Conservation (phyloP, 1,140 invertebrate genomes). For the Drosophila rhopaloa region DNA sequence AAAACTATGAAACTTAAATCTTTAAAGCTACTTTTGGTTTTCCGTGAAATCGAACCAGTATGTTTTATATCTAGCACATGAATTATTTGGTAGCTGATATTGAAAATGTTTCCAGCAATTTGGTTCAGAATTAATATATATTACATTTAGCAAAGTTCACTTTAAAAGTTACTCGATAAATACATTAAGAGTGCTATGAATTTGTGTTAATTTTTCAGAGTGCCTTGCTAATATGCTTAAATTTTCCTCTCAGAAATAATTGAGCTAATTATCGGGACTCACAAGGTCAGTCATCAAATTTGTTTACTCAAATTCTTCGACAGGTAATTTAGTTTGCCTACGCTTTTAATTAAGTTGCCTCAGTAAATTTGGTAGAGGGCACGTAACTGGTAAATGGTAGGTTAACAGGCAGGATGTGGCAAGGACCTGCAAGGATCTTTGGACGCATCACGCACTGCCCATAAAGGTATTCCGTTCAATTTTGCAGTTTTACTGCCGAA, state of each 20-base stretch:
- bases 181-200: neutral
- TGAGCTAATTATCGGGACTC: constrained; percentile 37
- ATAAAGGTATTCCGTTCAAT: constrained; percentile 49
- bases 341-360: constrained; percentile 54
- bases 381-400: constrained; percentile 27
- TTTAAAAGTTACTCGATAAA: neutral
- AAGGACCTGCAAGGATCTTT: constrained; percentile 22
- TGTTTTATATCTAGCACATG: too few relatives aligned
- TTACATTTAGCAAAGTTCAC: neutral
- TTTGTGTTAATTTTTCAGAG: constrained; percentile 13
- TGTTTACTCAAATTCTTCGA: constrained; percentile 47
- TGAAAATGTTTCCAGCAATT: neutral
- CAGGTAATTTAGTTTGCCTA: constrained; percentile 56
- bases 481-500: constrained; percentile 45
- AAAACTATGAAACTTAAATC: too few relatives aligned
- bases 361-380: constrained; percentile 21
- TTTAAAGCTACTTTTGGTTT: too few relatives aligned
- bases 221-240: constrained; percentile 22
- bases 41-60: too few relatives aligned
- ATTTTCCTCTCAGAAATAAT: constrained; percentile 17
- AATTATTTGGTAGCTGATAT: too few relatives aligned
- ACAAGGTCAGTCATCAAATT: constrained; percentile 43
- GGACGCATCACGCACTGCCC: constrained; percentile 34
- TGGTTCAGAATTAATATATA: neutral
- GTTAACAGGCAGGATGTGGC: neutral